Evolutionary conservation across 1,140 invertebrate species (phyloP).

Genomic region (Macrobrachium nipponense): DNA sequence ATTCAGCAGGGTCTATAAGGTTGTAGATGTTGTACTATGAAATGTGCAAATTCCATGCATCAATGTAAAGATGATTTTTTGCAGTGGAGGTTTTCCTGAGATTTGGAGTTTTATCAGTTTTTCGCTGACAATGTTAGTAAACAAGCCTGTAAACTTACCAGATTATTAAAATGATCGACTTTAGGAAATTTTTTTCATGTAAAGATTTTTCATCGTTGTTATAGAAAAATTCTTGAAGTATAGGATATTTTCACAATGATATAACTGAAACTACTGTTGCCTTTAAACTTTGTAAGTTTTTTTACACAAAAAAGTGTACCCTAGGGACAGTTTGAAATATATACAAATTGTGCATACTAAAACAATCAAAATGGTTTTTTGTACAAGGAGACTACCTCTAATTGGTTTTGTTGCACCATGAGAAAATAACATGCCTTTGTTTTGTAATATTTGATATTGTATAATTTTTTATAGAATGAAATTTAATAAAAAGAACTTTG

Average conservation of each 20-base stretch:
- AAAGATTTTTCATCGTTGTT: neutral
- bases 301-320: neutral
- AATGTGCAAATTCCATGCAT: too few relatives aligned
- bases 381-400: conserved; percentile 4
- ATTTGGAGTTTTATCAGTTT: too few relatives aligned
- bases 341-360: neutral
- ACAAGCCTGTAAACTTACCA: neutral
- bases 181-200: neutral
- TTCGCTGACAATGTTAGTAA: neutral
- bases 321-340: neutral
- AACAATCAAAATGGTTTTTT: conserved; percentile 2
- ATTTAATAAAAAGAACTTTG: conserved; percentile 36
- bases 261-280: neutral
- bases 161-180: neutral
- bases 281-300: neutral
- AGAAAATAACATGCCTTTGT: conserved; percentile 34
- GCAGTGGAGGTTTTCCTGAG: too few relatives aligned
- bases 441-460: conserved; percentile 43
- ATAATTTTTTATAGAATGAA: conserved; percentile 49
- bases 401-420: conserved; percentile 7
- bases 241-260: neutral
- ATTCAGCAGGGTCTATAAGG: too few relatives aligned
- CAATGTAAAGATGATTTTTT: too few relatives aligned
- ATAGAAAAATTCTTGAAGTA: neutral
- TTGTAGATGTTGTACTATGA: too few relatives aligned